Conservation (phyloP, 2,797 vertebrate species). For the Helostoma temminkii region DNA sequence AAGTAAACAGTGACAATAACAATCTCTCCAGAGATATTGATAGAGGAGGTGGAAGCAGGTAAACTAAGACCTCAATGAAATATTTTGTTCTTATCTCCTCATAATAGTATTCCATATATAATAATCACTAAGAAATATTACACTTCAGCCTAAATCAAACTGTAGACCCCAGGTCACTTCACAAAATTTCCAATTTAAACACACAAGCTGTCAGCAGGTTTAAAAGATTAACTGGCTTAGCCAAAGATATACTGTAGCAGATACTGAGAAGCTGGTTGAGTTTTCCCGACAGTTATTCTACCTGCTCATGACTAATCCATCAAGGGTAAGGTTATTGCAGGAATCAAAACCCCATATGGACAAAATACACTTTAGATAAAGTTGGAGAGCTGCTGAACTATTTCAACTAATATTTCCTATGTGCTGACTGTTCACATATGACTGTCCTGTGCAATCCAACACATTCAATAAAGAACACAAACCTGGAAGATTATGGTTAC, state of each 20-base stretch:
- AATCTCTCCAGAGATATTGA: conserved; percentile 6
- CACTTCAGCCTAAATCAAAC: not conserved
- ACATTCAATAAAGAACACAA: not conserved
- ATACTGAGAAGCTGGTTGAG: conserved; percentile 14
- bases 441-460: not conserved
- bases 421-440: not conserved
- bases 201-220: conserved; percentile 7
- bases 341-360: not conserved
- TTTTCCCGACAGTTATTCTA: conserved; percentile 18
- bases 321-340: conserved; percentile 22
- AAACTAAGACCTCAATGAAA: conserved; percentile 7
- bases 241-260: not conserved
- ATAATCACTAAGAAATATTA: not conserved
- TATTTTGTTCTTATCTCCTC: not conserved
- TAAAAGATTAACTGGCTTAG: conserved; percentile 11
- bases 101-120: not conserved
- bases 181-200: not conserved
- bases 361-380: conserved; percentile 15
- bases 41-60: not conserved
- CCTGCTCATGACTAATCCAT: conserved; percentile 26
- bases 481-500: not conserved
- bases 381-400: not conserved
- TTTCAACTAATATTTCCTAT: not conserved
- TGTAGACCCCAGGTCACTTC: not conserved
- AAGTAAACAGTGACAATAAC: not conserved